Evolutionary conservation across 2,113 vertebrate genomes (phyloP).

Genomic region (Xyrauchen texanus): DNA sequence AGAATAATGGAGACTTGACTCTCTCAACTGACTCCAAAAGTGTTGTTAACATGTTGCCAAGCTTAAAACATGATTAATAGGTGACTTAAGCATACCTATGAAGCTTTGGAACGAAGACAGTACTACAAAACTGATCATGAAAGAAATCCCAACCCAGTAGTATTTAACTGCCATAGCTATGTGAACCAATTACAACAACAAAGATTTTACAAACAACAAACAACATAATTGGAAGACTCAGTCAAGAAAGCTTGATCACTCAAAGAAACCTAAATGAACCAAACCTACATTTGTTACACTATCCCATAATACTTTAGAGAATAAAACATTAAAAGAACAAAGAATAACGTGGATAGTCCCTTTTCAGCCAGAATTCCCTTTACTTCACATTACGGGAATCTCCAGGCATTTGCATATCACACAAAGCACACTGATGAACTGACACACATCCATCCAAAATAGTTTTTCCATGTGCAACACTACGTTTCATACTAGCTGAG

Average conservation of each 20-base stretch:
- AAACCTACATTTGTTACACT: neutral
- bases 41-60: no score
- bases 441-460: slow-evolving; percentile 23
- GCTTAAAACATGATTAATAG: no score
- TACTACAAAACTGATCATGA: neutral
- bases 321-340: neutral
- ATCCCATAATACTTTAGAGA: neutral
- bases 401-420: slow-evolving; percentile 42
- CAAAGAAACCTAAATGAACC: neutral
- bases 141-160: no score
- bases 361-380: slow-evolving; percentile 14
- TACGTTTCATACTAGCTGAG: slow-evolving; percentile 10
- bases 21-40: no score
- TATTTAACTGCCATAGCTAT: neutral
- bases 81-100: no score
- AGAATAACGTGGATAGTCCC: neutral
- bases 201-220: neutral
- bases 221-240: neutral
- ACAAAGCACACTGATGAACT: slow-evolving; percentile 36
- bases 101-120: no score
- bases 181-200: neutral
- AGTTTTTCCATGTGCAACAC: slow-evolving; percentile 26
- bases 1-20: no score
- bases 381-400: slow-evolving; percentile 43
- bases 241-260: neutral